Evolutionary conservation across 2,797 vertebrate genomes (phyloP), one percentile per base, ranked within the genome.

Genomic region (Cynopterus sphinx): DNA sequence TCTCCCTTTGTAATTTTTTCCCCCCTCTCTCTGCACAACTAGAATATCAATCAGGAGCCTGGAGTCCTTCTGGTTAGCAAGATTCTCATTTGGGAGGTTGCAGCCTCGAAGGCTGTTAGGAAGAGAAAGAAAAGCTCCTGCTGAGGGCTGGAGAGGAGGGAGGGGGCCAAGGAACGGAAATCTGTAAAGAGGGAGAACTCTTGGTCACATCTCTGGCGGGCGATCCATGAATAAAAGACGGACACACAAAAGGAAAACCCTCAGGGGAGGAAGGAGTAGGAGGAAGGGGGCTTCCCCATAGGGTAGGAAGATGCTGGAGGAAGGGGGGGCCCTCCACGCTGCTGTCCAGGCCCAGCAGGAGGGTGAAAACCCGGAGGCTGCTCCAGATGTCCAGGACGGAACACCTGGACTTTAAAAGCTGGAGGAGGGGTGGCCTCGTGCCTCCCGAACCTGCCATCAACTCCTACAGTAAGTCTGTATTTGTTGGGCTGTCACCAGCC

Each of bases 21-120:
- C 65, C 7, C 8, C 9, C n/a, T 86, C 46, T 85, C 51, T 75
- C 8, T 0, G 4, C 16, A 24, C 88, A 92, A 93, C 65, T 49
- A 13, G 95, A 97, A 95, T 97, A 74, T 94, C 65, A 96, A 95
- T 95, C 82, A 86, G 90, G 28, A 96, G 89, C 78, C 86, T 51
- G 31, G 65, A 75, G 94, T 92, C 74, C 63, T 96, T 89, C 55
- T 91, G 49, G 82, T 87, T 94, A 96, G 94, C 15, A 46, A 96
- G 92, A 92, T 93, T 68, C 93, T 97, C 74, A 57, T 89, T 87
- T 46, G 91, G 91, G 91, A 97, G 71, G 87, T 31, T 74, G 61
- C 74, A 94, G 90, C 91, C 90, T 75, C 91, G 43, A 63, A 91
- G 65, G 70, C 86, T 92, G 73, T 96, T 95, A 94, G 88, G 85